These are phyloP conservation scores for Notodonta dromedarius DNA, from an alignment of 2,888 invertebrate species.

Conservation along the genomic window DNA sequence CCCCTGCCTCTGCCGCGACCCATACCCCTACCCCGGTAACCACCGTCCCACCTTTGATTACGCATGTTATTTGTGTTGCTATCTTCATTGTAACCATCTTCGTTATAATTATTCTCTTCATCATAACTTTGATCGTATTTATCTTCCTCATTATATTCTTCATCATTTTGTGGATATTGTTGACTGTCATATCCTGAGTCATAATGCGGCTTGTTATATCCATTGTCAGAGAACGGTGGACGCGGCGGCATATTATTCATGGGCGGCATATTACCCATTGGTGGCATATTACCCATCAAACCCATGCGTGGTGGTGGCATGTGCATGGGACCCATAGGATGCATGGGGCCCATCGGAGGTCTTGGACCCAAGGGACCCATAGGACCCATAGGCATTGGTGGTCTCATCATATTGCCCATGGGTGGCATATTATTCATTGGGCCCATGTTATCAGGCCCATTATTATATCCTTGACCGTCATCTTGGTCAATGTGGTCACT, in stretches of 20 bases:
- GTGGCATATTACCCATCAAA: slow-evolving; percentile 57
- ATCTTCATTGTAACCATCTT: slow-evolving; percentile 53
- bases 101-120: slow-evolving; percentile 53
- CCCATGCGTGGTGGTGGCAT: slow-evolving; percentile 50
- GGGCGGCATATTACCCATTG: slow-evolving; percentile 55
- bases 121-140: slow-evolving; percentile 42
- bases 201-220: slow-evolving; percentile 69
- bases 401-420: slow-evolving; percentile 33
- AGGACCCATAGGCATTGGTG: slow-evolving; percentile 39
- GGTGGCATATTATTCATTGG: slow-evolving; percentile 53
- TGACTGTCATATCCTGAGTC: slow-evolving; percentile 66
- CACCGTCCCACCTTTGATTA: slow-evolving; percentile 70
- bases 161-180: slow-evolving; percentile 63
- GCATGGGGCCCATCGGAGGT: slow-evolving; percentile 45
- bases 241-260: slow-evolving; percentile 52
- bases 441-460: slow-evolving; percentile 56
- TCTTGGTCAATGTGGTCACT: slow-evolving; percentile 71
- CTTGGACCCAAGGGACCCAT: slow-evolving; percentile 25
- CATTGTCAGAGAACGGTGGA: slow-evolving; percentile 69
- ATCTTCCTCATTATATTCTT: slow-evolving; percentile 57
- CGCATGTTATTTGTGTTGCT: slow-evolving; percentile 36
- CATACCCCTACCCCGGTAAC: slow-evolving; percentile 61
- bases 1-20: slow-evolving; percentile 72
- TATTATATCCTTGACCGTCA: slow-evolving; percentile 63
- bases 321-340: slow-evolving; percentile 46